Base-by-base conservation (phyloP, 2,888 invertebrate genomes). In the Myathropa florea region DNA sequence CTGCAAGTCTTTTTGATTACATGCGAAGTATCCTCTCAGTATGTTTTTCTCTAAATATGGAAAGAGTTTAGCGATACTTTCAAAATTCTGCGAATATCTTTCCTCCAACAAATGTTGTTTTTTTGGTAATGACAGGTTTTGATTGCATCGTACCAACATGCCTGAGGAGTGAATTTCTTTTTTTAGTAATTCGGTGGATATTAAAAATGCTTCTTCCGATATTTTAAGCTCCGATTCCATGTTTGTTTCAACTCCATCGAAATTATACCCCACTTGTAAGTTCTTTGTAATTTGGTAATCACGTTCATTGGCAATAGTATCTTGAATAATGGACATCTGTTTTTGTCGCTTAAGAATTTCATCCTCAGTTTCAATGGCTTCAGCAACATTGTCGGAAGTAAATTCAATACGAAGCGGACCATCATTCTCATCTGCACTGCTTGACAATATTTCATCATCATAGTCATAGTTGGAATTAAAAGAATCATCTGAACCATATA, bases 321-420 rank as follows among this genome's bases (percentile, higher is more conserved):
- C 91, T 88, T 92, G 92, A 59, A 92, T 92, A 4, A 93, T 92
- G 28, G 91, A 92, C 30, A 92, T 73, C 81, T 92, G 91, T 76
- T 90, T 93, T 90, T 91, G 91, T 0, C 92, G 90, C 88, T 92
- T 94, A 89, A 90, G 89, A 53, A 91, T 89, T 91, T 94, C 93
- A n/a, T 92, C 91, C 75, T 93, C 94, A 4, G 95, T 92, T 89
- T 97, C 97, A 0, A 97, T 94, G 0, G 97, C 97, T 91, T 97
- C 97, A 0, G 97, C 97, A 59, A 97, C 95, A 92, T 97, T 97
- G 26, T 96, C 96, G 0, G 96, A 96, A 89, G 96, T 97, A 90
- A 97, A 97, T 87, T 97, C 96, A 88, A 97, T 97, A 21, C 95
- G 94, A 12, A 97, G 94, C 0, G 96, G 95, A 53, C 93, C 93